phyloP scores from a whole-genome alignment of 2,888 invertebrate species.

The Drosophila birchii region DNA sequence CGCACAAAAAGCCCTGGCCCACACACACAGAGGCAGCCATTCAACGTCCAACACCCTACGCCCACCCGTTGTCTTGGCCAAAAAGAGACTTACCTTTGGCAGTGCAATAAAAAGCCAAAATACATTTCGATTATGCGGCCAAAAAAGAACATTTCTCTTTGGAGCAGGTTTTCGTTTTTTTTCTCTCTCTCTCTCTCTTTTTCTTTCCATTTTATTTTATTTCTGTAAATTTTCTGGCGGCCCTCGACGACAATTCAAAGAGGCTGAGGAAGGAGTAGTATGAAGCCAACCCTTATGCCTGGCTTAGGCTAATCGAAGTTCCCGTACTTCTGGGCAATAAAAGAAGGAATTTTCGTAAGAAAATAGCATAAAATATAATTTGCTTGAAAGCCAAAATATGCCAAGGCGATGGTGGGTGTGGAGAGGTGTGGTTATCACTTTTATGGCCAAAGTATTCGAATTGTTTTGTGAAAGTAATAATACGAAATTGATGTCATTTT shows the following conservation, averaged over 20 bases:
- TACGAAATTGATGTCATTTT: slow-evolving; percentile 36
- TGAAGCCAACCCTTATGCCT: slow-evolving; percentile 23
- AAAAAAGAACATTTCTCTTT: slow-evolving; percentile 47
- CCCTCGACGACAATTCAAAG: slow-evolving; percentile 71
- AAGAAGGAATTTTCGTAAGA: slow-evolving; percentile 45
- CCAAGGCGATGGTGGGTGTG: slow-evolving; percentile 17
- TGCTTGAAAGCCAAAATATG: slow-evolving; percentile 64
- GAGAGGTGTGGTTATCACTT: slow-evolving; percentile 30
- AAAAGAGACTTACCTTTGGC: slow-evolving; percentile 52
- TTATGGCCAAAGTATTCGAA: slow-evolving; percentile 42
- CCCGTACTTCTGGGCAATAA: slow-evolving; percentile 58
- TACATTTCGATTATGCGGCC: slow-evolving; percentile 76
- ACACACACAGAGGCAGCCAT: slow-evolving; percentile 13
- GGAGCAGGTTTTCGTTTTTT: not conserved
- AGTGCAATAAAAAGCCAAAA: slow-evolving; percentile 73
- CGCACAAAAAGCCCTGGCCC: slow-evolving; percentile 16
- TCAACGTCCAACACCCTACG: not conserved
- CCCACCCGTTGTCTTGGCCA: slow-evolving; percentile 8
- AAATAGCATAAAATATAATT: slow-evolving; percentile 70
- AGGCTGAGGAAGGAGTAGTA: not conserved
- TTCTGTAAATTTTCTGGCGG: slow-evolving; percentile 52
- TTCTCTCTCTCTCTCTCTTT: slow-evolving; percentile 12
- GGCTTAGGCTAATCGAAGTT: slow-evolving; percentile 74
- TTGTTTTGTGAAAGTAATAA: slow-evolving; percentile 39
- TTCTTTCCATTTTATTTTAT: slow-evolving; percentile 54